Base-by-base conservation (phyloP, 2,113 vertebrate species). In the Sylvia atricapilla region DNA sequence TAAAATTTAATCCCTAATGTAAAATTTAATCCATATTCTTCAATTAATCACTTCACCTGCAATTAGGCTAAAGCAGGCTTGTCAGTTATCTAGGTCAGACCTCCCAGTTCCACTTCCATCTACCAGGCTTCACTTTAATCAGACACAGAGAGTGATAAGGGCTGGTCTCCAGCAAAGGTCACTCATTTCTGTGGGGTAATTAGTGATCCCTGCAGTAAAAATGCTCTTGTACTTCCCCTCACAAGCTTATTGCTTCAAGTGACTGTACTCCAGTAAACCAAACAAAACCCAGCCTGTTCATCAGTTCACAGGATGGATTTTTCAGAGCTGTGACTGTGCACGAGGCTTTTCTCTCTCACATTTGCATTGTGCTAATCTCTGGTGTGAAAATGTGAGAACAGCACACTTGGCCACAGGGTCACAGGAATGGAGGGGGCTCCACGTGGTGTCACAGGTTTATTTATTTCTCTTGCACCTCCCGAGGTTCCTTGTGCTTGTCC, bases 41-140 rank as follows among this genome's bases (percentile, higher is more conserved):
- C 44, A 58, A 23, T 90, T 78, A 93, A 86, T 94, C 59, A 56
- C 58, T 77, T 90, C 22, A 46, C 69, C 60, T 87, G 73, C 52
- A 90, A 72, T 90, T 86, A 81, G 43, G 22, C 60, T 92, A 49
- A 87, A 81, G 33, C 20, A 75, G 55, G 25, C 3, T 81, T 67
- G 56, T 70, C 59, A 62, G 18, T 44, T 81, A 7, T 46, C 35
- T 67, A 44, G 72, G 72, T 50, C 84, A 95, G 81, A 84, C 70
- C 50, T 89, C 63, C 72, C 68, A 64, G n/a, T 66, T 75, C 44
- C 31, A 14, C 31, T 66, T 50, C 60, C 55, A 62, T 22, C 72
- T 41, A 41, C 58, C 52, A 82, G 68, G 35, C 69, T 90, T 77
- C 60, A 46, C 74, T 84, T 87, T 69, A 37, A 39, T 58, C 80